Conservation (phyloP, 2,113 vertebrate genomes). For the Dascyllus trimaculatus region DNA sequence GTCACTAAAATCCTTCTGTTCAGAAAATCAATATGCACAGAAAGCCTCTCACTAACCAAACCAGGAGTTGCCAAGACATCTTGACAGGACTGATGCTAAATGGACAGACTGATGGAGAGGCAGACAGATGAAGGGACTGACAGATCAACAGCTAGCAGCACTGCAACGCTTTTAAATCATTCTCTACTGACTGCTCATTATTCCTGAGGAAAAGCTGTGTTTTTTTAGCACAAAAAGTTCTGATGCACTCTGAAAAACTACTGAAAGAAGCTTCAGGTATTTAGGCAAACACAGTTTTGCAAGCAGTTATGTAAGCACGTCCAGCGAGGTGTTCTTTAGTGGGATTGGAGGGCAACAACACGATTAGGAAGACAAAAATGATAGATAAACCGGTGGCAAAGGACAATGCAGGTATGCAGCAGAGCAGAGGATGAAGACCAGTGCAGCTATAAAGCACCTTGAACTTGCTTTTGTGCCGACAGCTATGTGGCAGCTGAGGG, state of each 20-base stretch:
- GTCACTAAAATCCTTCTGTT: conserved; percentile 11
- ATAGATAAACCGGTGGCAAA: conserved; percentile 5
- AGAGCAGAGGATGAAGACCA: conserved; percentile 20
- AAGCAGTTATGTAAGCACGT: too few relatives aligned
- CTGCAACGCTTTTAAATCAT: neutral
- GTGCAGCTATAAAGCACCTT: neutral
- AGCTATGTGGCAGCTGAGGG: conserved; percentile 10
- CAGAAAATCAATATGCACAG: neutral
- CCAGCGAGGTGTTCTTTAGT: neutral
- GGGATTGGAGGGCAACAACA: neutral
- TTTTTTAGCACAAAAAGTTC: neutral
- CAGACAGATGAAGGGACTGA: neutral
- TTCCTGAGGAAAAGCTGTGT: neutral
- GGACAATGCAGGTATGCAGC: neutral
- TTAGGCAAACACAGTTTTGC: neutral
- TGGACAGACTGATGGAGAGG: conserved; percentile 11
- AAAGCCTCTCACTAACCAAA: conserved; percentile 5
- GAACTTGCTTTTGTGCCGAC: conserved; percentile 19
- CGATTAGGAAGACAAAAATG: neutral
- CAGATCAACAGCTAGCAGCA: conserved; percentile 21
- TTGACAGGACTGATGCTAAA: neutral
- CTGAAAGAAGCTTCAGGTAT: neutral
- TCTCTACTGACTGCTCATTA: conserved; percentile 14
- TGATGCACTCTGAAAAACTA: neutral
- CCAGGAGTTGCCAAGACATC: neutral